Evolutionary conservation across 2,888 invertebrate species (phyloP).

Genomic region (Salpingus planirostris): DNA sequence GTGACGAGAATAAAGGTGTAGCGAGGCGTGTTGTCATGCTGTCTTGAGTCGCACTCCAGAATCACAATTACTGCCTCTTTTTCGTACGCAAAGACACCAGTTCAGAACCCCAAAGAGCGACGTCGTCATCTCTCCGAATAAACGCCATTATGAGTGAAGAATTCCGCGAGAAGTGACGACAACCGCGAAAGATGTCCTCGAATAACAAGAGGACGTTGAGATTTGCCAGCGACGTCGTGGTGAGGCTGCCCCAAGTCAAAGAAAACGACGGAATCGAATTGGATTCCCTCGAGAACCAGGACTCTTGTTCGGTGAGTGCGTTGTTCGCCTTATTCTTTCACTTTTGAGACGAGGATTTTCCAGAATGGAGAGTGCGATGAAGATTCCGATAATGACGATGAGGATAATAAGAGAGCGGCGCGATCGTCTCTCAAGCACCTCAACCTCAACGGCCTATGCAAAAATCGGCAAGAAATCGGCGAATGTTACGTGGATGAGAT

Average conservation of each 20-base stretch:
- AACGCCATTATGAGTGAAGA: too few relatives aligned
- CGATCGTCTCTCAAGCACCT: constrained; percentile 26
- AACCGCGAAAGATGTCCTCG: too few relatives aligned
- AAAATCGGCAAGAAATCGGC: constrained; percentile 21
- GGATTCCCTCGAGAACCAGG: constrained; percentile 37
- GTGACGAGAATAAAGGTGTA: constrained; percentile 33
- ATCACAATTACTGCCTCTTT: constrained; percentile 34
- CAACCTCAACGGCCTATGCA: constrained; percentile 38
- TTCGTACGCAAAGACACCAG: constrained; percentile 7
- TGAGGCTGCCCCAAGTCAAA: constrained; percentile 24
- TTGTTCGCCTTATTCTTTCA: too few relatives aligned
- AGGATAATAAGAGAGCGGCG: constrained; percentile 10
- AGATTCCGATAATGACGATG: neutral
- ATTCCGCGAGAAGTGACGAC: too few relatives aligned
- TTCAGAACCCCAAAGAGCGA: neutral
- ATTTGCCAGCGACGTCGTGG: too few relatives aligned
- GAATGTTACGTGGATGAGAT: constrained; percentile 36
- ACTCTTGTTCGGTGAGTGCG: constrained; percentile 1
- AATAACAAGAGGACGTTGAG: too few relatives aligned
- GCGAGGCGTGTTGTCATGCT: constrained; percentile 41
- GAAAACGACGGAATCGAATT: constrained; percentile 35
- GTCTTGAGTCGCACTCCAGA: constrained; percentile 35
- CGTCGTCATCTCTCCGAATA: too few relatives aligned
- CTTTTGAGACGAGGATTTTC: neutral
- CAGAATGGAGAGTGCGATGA: constrained; percentile 2